Base-by-base conservation (phyloP, 1,140 invertebrate species). In the Melitaea cinxia region DNA sequence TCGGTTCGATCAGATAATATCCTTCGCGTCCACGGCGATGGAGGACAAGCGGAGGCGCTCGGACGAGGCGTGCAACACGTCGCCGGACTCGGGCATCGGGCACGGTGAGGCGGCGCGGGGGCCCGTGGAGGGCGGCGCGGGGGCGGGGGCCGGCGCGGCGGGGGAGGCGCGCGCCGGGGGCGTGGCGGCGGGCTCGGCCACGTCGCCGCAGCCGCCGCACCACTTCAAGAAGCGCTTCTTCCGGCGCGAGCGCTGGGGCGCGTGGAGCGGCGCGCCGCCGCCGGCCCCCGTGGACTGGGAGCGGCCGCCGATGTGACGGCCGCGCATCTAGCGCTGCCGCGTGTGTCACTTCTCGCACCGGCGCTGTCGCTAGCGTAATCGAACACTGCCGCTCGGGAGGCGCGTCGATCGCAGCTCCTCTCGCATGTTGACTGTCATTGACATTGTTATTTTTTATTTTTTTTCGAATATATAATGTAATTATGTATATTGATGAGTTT, bases 1-100 rank as follows among this genome's bases (percentile, higher is more conserved):
- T 73, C 95, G 96, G 28, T 97, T 97, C 91, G 96, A 98, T 89
- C 94, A 96, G 56, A 91, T 97, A 65, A 95, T 97, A 60, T 96
- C 95, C 21, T 96, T 97, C 83, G 96, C 96, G 5, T 96, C 96
- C 2, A 96, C 95, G 1, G 96, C 96, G 75, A 91, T 97, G 72
- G 96, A 97, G 78, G 95, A 96, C 81, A 93, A 95, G 66, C 92
- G 95, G 28, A 82, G 91, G 54, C 92, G 95, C 63, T 96, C 95
- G 0, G 94, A 94, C 69, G 93, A 93, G 65, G 89, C 92, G 64
- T 94, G 93, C 65, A 96, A 95, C 76, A 95, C 95, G 10, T 96
- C 95, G 67, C 95, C 95, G 0, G 95, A 96, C 83, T 95, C 94
- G 42, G 95, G 95, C 62, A 93, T 96, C 52, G 95, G 95, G n/a